Percentiles rank a stretch among this genome's conserved stretches.
Evolutionary conservation across 2,797 vertebrate genomes (phyloP).

Genomic region (Podargus strigoides): DNA sequence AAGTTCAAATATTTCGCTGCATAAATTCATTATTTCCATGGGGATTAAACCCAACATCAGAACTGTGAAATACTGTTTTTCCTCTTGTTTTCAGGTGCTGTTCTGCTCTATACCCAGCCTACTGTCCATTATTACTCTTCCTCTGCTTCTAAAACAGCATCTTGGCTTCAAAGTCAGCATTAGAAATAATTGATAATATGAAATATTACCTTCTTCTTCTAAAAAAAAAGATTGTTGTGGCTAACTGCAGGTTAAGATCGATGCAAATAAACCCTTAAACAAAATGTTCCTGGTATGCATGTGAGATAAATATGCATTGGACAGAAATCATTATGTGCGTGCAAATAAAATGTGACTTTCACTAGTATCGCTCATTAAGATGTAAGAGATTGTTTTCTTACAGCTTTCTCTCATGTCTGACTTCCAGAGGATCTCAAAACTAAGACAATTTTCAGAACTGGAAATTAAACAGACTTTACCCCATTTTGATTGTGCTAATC

Average conservation of each 20-base stretch:
- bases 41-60: not conserved
- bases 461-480: rapidly evolving
- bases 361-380: not conserved
- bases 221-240: not conserved
- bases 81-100: not conserved
- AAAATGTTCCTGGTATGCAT: not conserved
- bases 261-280: not conserved
- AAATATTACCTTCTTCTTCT: not conserved
- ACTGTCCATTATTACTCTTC: not conserved
- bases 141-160: not conserved
- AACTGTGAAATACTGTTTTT: not conserved
- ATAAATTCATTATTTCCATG: not conserved
- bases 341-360: not conserved
- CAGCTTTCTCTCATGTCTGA: not conserved
- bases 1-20: not conserved
- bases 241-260: not conserved
- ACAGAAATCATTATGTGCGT: rapidly evolving
- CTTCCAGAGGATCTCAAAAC: not conserved
- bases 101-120: not conserved
- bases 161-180: not conserved
- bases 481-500: not conserved
- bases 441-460: not conserved
- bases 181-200: not conserved
- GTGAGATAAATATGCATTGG: not conserved
- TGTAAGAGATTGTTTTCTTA: not conserved